Conservation (phyloP, 2,113 vertebrate genomes). For the Sinocyclocheilus rhinocerous region DNA sequence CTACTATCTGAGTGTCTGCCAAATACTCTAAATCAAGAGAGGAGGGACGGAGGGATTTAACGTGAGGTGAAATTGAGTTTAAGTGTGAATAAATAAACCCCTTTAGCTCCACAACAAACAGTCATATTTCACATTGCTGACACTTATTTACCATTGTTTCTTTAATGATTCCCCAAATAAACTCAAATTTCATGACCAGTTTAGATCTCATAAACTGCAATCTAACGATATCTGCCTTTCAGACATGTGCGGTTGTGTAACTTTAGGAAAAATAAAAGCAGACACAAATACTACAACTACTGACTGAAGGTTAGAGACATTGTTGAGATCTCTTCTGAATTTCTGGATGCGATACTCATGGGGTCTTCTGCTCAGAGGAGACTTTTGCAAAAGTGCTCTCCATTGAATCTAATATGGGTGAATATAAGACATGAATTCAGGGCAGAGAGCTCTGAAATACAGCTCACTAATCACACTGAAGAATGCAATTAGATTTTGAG, state of each 20-base stretch:
- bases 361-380: neutral
- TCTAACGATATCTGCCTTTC: neutral
- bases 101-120: neutral
- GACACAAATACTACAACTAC: neutral
- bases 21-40: slow-evolving; percentile 6
- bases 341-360: neutral
- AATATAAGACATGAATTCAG: slow-evolving; percentile 2
- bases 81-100: neutral
- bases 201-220: neutral
- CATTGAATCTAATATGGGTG: neutral
- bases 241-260: neutral
- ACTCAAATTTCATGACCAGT: neutral
- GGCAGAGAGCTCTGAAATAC: neutral
- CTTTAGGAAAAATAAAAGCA: neutral
- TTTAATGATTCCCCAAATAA: neutral
- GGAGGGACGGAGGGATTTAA: neutral
- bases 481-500: neutral
- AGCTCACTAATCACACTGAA: neutral
- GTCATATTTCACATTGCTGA: neutral
- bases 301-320: neutral
- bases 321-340: neutral
- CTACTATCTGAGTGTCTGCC: neutral
- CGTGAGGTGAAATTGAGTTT: neutral
- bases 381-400: neutral
- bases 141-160: neutral